phyloP scores from a whole-genome alignment of 2,113 vertebrate species.

The Microtus pennsylvanicus region DNA sequence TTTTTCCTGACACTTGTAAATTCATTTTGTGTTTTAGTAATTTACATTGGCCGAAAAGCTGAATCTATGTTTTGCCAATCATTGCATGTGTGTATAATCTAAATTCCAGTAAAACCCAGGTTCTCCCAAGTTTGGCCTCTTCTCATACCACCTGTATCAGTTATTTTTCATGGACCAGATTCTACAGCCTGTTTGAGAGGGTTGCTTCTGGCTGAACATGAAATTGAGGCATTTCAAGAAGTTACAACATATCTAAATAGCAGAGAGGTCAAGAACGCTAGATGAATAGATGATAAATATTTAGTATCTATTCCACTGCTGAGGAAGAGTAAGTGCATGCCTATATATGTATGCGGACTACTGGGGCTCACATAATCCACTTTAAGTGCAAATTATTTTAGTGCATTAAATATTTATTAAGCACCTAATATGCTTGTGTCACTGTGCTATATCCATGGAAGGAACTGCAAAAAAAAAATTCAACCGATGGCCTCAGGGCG shows the following conservation, averaged over 20 bases:
- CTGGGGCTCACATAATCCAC: conserved; percentile 45
- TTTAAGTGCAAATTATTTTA: conserved; percentile 70
- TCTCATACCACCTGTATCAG: neutral
- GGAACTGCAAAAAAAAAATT: conserved; percentile 1
- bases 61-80: neutral
- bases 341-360: conserved; percentile 12
- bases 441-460: conserved; percentile 53
- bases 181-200: neutral
- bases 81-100: neutral
- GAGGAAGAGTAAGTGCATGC: conserved; percentile 45
- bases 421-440: conserved; percentile 46
- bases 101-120: neutral
- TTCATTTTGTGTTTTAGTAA: conserved; percentile 38
- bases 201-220: conserved; percentile 35
- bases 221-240: conserved; percentile 59
- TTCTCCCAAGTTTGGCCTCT: neutral
- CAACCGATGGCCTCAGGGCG: conserved; percentile 1
- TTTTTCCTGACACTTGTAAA: conserved; percentile 25
- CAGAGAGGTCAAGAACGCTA: conserved; percentile 57
- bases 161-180: conserved; percentile 28
- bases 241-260: conserved; percentile 25
- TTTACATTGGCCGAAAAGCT: conserved; percentile 63
- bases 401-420: conserved; percentile 73
- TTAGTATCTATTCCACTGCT: conserved; percentile 56
- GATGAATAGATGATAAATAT: conserved; percentile 75